These are phyloP conservation scores for Chaetops frenatus DNA, from an alignment of 2,113 vertebrate genomes.

Conservation along the genomic window DNA sequence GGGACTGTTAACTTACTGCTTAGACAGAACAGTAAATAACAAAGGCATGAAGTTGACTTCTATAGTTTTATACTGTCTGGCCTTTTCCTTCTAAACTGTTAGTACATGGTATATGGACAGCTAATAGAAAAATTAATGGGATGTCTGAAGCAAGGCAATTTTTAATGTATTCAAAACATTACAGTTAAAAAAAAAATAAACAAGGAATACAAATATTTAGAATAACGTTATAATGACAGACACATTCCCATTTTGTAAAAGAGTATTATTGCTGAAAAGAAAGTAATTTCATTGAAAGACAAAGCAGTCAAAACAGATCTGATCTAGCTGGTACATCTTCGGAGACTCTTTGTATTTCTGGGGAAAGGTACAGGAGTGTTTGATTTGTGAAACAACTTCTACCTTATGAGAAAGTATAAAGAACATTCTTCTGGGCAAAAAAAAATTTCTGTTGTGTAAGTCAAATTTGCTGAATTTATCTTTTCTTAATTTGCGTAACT, in stretches of 20 bases:
- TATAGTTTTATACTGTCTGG: not conserved
- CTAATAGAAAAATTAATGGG: not conserved
- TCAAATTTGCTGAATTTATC: conserved; percentile 30
- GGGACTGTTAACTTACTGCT: not conserved
- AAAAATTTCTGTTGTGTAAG: not conserved
- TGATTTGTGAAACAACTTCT: not conserved
- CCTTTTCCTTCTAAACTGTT: not conserved
- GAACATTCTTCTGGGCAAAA: not conserved
- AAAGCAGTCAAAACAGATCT: not conserved
- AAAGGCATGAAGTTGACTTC: not conserved
- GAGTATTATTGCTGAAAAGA: not conserved
- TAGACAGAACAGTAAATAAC: not conserved
- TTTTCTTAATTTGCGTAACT: conserved; percentile 23
- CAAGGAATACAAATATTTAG: not conserved
- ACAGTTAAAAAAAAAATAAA: not conserved
- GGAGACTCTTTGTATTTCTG: not conserved
- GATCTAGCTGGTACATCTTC: not conserved
- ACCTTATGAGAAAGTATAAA: not conserved
- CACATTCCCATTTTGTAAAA: not conserved
- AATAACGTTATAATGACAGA: not conserved
- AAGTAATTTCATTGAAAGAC: not conserved
- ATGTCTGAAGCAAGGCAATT: not conserved
- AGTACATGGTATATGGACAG: not conserved
- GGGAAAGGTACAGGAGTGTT: not conserved
- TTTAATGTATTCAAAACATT: not conserved